Evolutionary conservation across 2,113 vertebrate genomes (phyloP).

Genomic region (Apteryx owenii): DNA sequence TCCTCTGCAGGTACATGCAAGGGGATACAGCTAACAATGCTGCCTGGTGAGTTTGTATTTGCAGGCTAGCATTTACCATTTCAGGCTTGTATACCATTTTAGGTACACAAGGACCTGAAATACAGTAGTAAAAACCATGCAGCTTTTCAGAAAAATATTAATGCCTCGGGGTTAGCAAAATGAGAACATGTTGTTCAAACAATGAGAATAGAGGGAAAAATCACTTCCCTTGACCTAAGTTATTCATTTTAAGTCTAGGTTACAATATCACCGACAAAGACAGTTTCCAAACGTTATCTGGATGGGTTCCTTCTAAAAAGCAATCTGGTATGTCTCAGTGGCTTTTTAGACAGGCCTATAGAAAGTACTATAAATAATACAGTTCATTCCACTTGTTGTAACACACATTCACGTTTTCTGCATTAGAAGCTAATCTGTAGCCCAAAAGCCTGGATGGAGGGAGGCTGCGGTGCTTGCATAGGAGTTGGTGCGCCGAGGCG

Average conservation of each 20-base stretch:
- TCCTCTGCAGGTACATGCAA: background rate
- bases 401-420: background rate
- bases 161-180: constrained; percentile 42
- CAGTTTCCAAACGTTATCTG: background rate
- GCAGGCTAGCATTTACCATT: background rate
- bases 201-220: background rate
- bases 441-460: background rate
- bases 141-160: background rate
- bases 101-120: background rate
- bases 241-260: constrained; percentile 1
- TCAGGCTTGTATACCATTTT: background rate
- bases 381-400: background rate
- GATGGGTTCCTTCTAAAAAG: background rate
- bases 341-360: background rate
- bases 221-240: constrained; percentile 24
- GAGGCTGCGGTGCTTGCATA: background rate
- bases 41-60: background rate
- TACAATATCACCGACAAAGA: background rate
- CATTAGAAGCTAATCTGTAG: background rate
- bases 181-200: constrained; percentile 43
- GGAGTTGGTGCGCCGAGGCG: background rate
- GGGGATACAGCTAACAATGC: background rate
- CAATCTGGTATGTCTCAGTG: background rate
- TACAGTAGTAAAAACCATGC: background rate
- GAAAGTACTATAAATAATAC: background rate